Conservation (phyloP, 2,797 vertebrate species). For the Sebastes cheni region DNA sequence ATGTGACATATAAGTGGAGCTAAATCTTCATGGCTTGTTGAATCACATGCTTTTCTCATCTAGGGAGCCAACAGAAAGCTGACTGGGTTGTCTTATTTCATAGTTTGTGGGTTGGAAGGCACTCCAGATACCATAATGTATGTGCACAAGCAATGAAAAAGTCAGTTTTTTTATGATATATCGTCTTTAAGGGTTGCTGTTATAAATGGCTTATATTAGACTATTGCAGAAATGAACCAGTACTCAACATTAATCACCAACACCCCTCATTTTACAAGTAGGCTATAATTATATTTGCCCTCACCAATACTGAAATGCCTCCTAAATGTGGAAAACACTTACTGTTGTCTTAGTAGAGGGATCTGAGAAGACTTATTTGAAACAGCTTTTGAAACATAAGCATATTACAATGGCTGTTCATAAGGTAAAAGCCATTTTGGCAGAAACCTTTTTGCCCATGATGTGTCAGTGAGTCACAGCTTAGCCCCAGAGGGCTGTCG, state of each 20-base stretch:
- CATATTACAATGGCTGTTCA: constrained; percentile 5
- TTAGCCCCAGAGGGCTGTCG: constrained; percentile 54
- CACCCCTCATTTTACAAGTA: background rate
- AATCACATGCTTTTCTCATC: too few species aligned
- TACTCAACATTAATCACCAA: constrained; percentile 8
- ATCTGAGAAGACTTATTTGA: background rate
- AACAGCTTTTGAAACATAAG: constrained; percentile 4
- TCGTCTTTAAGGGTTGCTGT: background rate
- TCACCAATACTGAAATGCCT: background rate
- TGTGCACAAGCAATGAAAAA: too few species aligned
- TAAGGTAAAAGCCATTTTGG: constrained; percentile 28
- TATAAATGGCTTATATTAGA: constrained; percentile 14
- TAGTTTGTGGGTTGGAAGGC: background rate
- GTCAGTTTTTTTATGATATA: background rate
- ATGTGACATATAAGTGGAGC: too few species aligned
- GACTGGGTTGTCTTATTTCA: too few species aligned
- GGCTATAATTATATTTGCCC: constrained; percentile 15
- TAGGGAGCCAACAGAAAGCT: background rate
- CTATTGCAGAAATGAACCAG: constrained; percentile 1
- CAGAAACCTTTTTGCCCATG: constrained; percentile 22
- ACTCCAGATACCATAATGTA: background rate
- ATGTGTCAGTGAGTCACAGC: constrained; percentile 51
- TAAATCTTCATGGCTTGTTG: too few species aligned
- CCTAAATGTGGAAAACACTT: background rate
- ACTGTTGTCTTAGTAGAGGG: constrained; percentile 3